Base-by-base conservation (phyloP, 1,140 invertebrate species). In the Phenacoccus solenopsis region DNA sequence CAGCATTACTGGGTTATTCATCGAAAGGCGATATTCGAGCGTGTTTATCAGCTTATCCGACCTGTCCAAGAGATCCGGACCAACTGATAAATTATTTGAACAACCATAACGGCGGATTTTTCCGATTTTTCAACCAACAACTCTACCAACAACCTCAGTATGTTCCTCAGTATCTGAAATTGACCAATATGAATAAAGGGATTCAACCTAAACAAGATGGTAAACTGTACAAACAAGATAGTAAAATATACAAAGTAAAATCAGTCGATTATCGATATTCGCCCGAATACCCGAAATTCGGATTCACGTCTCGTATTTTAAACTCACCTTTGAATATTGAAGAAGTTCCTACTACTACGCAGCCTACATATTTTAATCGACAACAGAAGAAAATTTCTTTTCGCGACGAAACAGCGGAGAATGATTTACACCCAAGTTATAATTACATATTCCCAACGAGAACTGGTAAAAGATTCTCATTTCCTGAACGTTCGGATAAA, bases 81-180 rank as follows among this genome's bases (percentile, higher is more conserved):
- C 82, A 85, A 74, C 80, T 91, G 10, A 82, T 91, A 28, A 80
- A 89, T 76, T 92, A 92, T 76, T 80, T 92, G 61, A 92, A 93
- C 78, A 93, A 91, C 78, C 85, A 93, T 76, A 90, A 90, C 70
- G 90, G 90, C 49, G 90, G 90, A 10, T 90, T 91, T 76, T 92
- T 91, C 76, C 83, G 88, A 69, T 89, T 88, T 74, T 91, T 92
- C 75, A 85, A 83, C 70, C 73, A 74, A 57, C 73, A 75, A 56
- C 24, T 74, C 13, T 69, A 68, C 16, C 72, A 74, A 21, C 59
- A 64, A 49, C 38, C 38, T 49, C 38, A 49, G 20, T 74, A 73
- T 28, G 72, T 71, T 12, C 74, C 74, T 3, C 74, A 74, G 64
- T 74, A 74, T 68, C 70, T 28, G 13, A 28, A 49, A 16, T 16